Evolutionary conservation across 2,797 vertebrate species (phyloP), one percentile per base, ranked within the genome.

Genomic region (Glossophaga mutica): DNA sequence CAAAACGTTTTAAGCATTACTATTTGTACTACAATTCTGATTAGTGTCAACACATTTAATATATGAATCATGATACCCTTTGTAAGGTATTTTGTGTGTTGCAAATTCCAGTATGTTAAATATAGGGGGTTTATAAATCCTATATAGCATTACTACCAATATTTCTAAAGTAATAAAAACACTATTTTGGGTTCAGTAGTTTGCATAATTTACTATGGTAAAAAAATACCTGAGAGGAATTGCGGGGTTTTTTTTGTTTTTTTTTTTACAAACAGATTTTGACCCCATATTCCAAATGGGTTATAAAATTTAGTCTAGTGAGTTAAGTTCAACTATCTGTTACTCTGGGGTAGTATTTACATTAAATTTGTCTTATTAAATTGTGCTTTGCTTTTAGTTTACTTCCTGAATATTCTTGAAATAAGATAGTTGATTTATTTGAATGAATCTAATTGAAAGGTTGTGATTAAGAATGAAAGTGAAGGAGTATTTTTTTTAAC

Each of bases 361-460:
- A 87, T 96, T 97, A 82, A 96, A 94, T 94, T 96, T 84, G 59
- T 87, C 65, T 87, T 94, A 84, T 94, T 93, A 90, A 83, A 96
- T 39, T 65, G 24, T 24, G 34, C 48, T 92, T 97, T 91, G 90
- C 29, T 70, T 95, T 91, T 92, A 68, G 68, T 93, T 93, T 88
- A 84, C 70, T 95, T 96, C 42, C 71, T 84, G 57, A 94, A 96
- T 79, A 73, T 44, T 91, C 82, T 89, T 94, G 52, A 90, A 97
- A 89, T 19, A 84, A 90, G 48, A 84, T 96, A 86, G 65, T 94
- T 94, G 57, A 50, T 84, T 96, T 37, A 91, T 94, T 96, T 95
- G n/a, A 91, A 83, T 88, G 29, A 77, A 67, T 95, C 52, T 94
- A 96, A 87, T 96, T 91, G 96, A 94, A 89, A 95, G 26, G 7